phyloP scores from a whole-genome alignment of 2,113 vertebrate genomes.

The Brachypodius melanocephalos region DNA sequence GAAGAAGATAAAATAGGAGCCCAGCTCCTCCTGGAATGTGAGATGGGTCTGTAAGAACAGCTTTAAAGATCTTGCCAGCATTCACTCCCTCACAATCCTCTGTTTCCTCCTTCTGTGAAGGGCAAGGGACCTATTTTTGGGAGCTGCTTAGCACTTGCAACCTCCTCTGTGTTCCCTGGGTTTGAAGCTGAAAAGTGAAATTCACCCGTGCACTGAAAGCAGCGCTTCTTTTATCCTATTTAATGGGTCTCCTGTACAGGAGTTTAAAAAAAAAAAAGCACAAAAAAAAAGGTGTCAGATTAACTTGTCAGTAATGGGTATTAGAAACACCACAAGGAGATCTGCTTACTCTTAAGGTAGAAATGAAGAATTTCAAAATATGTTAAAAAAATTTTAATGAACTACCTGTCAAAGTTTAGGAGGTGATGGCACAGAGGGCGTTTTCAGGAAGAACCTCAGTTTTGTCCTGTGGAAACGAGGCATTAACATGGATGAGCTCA shows the following conservation, averaged over 20 bases:
- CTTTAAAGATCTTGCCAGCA: not conserved
- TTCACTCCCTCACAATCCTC: not conserved
- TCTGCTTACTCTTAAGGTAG: not conserved
- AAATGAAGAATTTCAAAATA: not conserved
- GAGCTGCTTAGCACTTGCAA: not conserved
- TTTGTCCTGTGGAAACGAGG: not conserved
- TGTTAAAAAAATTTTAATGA: not conserved
- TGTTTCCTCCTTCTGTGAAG: not conserved
- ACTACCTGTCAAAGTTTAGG: slow-evolving; percentile 22
- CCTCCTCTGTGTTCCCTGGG: not conserved
- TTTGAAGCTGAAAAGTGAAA: slow-evolving; percentile 3
- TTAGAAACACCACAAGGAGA: not conserved
- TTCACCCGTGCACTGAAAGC: not conserved
- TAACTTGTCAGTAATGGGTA: not conserved
- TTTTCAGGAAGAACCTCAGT: not conserved
- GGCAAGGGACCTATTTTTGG: not conserved
- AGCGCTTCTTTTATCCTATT: not conserved
- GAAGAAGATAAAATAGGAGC: not conserved
- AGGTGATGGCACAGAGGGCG: slow-evolving; percentile 16
- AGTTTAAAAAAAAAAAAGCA: not conserved
- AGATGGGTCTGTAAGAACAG: not conserved
- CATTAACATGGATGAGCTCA: slow-evolving; percentile 11
- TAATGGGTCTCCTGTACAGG: not conserved
- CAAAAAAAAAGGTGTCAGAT: not conserved
- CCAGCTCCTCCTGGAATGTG: not conserved